These are phyloP conservation scores for Sycophaga agraensis DNA, from an alignment of 1,140 invertebrate species.

Conservation along the genomic window DNA sequence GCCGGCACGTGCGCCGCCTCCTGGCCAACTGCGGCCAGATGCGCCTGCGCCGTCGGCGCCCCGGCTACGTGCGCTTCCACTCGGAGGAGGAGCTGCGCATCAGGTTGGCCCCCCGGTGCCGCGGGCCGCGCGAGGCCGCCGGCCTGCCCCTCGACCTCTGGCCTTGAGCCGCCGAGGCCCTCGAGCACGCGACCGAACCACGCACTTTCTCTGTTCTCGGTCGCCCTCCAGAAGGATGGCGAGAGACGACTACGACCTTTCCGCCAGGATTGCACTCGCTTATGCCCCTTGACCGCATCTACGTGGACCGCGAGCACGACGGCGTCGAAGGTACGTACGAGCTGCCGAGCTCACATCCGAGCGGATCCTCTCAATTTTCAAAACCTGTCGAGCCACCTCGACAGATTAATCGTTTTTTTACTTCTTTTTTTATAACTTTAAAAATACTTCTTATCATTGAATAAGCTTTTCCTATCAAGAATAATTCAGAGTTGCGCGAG, in stretches of 20 bases:
- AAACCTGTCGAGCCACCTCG: too few species aligned
- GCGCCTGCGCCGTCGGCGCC: conserved; percentile 50
- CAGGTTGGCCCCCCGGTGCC: conserved; percentile 44
- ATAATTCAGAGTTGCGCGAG: too few species aligned
- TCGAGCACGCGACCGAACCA: not conserved
- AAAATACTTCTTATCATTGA: too few species aligned
- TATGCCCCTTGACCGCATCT: conserved; percentile 83
- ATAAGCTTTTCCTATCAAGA: too few species aligned
- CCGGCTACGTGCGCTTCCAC: conserved; percentile 55
- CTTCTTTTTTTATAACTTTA: too few species aligned
- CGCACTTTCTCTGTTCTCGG: conserved; percentile 14
- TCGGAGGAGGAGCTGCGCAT: conserved; percentile 57
- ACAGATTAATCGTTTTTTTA: too few species aligned
- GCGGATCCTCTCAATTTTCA: too few species aligned
- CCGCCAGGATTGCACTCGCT: conserved; percentile 92
- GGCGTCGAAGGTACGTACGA: conserved; percentile 75
- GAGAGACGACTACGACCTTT: conserved; percentile 73
- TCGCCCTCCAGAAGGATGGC: conserved; percentile 72
- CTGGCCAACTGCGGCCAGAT: conserved; percentile 33
- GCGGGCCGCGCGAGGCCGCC: not conserved
- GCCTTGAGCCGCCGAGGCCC: too few species aligned
- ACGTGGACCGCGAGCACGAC: conserved; percentile 88
- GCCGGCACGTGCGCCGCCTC: conserved; percentile 38
- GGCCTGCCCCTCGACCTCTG: too few species aligned
- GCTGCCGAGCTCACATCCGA: too few species aligned